Base-by-base conservation (phyloP, 2,797 vertebrate genomes). In the Oreonectes daqikongensis region DNA sequence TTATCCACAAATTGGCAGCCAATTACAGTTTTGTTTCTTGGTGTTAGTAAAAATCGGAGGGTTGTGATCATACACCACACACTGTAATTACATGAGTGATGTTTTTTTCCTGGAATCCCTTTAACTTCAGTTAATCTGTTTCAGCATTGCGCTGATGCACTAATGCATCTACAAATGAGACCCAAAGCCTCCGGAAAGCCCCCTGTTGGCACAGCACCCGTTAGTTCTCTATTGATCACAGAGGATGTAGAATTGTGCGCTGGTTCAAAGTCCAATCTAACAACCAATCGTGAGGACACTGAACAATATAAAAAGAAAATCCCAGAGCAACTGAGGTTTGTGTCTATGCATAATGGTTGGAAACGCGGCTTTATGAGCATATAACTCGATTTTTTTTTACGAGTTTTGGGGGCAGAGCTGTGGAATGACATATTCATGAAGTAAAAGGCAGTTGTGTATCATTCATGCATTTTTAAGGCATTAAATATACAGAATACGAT, bases 21-120 rank as follows among this genome's bases (percentile, higher is more conserved):
- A 59, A 30, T 46, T 7, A 60, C 32, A 14, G 4, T 55, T 14
- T 30, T 17, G 6, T 18, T 4, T 32, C 6, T 32, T 28, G 26
- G 15, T 32, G 12, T 12, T 32, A 22, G 22, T 42, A 40, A 22
- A 57, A 70, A n/a, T 28, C 24, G 4, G 15, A 57, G 24, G 38
- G 10, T 40, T 40, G 35, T 78, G 46, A 30, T 50, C 87, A 80
- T 57, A 15, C 18, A 15, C 26, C 40, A 26, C 12, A 28, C 66
- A 20, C 26, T 38, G 30, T 69, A 68, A 79, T 74, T 68, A 48
- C 11, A 53, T 38, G 7, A 30, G 26, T 18, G 57, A 22, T 66
- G 48, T 30, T 0, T 2, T 11, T 18, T 57, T 48, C 42, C 48
- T 30, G 28, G 20, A 69, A 64, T 79, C 77, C 26, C n/a, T 44